Evolutionary conservation across 1,140 invertebrate genomes (phyloP).

Genomic region (Drosophila burlai): DNA sequence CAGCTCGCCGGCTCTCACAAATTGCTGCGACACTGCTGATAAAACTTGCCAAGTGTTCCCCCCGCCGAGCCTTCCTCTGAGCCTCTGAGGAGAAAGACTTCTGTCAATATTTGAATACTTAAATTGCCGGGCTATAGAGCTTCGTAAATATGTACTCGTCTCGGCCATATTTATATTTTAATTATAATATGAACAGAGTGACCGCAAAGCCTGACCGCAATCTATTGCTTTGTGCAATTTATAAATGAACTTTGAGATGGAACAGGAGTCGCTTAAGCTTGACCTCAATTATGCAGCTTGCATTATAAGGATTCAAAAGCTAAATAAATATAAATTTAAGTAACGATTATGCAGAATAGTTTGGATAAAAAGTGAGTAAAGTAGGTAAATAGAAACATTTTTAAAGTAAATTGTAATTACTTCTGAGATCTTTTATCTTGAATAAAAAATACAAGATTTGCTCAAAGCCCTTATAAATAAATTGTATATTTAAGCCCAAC

Average conservation of each 20-base stretch:
- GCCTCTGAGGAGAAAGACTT: constrained; percentile 14
- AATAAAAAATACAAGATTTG: background rate
- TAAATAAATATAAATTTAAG: background rate
- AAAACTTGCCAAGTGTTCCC: constrained; percentile 51
- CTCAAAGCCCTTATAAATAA: background rate
- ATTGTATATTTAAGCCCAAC: background rate
- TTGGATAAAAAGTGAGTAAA: background rate
- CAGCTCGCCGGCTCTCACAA: constrained; percentile 27
- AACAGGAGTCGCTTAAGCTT: background rate
- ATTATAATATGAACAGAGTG: constrained; percentile 23
- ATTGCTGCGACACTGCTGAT: constrained; percentile 70
- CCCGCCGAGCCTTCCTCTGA: background rate
- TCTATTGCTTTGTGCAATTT: constrained; percentile 18
- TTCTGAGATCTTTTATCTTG: background rate
- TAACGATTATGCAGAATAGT: background rate
- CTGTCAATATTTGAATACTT: constrained; percentile 51
- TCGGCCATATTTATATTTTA: constrained; percentile 25
- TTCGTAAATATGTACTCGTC: constrained; percentile 25
- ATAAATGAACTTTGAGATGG: background rate
- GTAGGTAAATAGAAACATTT: no score
- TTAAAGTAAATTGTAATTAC: background rate
- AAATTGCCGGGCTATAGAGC: constrained; percentile 23
- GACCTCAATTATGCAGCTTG: constrained; percentile 2
- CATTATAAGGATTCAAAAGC: background rate
- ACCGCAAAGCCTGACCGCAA: constrained; percentile 27